phyloP scores from a whole-genome alignment of 2,797 vertebrate genomes.

The Cynopterus sphinx region DNA sequence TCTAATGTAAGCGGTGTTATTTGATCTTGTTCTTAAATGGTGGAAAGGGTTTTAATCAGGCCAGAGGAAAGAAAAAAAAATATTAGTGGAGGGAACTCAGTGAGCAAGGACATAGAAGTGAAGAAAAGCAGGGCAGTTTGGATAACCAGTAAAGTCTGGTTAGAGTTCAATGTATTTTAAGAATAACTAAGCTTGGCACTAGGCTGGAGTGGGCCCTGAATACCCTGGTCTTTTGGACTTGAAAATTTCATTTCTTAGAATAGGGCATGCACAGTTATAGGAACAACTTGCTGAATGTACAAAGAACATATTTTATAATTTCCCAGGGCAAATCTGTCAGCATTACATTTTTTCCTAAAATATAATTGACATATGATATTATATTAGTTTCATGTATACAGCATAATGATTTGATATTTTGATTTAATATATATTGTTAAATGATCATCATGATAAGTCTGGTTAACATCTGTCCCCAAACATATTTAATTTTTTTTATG shows the following conservation, averaged over 20 bases:
- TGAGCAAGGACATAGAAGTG: background rate
- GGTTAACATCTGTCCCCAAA: background rate
- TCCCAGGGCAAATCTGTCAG: background rate
- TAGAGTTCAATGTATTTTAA: background rate
- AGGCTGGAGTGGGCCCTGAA: background rate
- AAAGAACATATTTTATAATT: background rate
- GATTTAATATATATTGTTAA: background rate
- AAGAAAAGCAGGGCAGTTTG: background rate
- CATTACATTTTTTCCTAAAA: background rate
- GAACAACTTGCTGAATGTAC: background rate
- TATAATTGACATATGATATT: background rate
- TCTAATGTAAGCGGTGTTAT: background rate
- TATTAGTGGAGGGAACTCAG: background rate
- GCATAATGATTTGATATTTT: background rate
- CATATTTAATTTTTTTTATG: background rate
- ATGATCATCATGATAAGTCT: background rate
- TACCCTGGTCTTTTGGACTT: background rate
- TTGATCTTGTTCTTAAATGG: slow-evolving; percentile 4
- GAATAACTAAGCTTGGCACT: background rate
- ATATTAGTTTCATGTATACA: background rate
- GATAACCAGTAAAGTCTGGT: background rate
- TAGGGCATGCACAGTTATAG: background rate
- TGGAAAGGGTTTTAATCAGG: slow-evolving; percentile 15
- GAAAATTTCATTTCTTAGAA: slow-evolving; percentile 17
- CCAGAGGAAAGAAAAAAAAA: background rate